phyloP scores from a whole-genome alignment of 2,888 invertebrate genomes.

The Salticus scenicus region DNA sequence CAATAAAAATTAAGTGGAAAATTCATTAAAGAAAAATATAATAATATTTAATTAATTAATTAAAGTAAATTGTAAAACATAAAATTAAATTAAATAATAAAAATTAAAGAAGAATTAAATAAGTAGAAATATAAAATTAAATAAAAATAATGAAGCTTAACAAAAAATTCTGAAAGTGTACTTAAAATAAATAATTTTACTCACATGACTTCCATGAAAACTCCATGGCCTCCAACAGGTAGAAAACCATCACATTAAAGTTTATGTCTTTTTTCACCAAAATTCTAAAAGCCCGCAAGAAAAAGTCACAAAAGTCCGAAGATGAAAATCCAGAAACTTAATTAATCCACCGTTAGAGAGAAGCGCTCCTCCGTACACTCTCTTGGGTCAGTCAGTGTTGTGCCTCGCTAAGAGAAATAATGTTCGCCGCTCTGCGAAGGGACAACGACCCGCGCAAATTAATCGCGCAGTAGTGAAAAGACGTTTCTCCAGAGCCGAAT shows the following conservation, averaged over 20 bases:
- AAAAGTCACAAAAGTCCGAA: background rate
- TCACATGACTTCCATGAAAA: background rate
- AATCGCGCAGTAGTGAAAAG: conserved; percentile 21
- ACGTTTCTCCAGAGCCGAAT: background rate
- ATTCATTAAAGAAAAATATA: no score
- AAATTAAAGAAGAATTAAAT: no score
- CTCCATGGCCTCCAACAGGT: background rate
- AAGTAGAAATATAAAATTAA: no score
- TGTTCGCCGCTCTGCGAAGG: conserved; percentile 2
- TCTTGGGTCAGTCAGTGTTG: conserved; percentile 8
- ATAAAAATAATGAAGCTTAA: no score
- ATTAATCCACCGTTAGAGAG: conserved; percentile 10
- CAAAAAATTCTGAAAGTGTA: no score
- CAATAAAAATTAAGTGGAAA: no score
- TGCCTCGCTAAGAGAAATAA: background rate
- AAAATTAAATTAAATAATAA: no score
- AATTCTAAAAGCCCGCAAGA: background rate
- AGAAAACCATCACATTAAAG: background rate
- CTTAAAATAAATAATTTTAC: no score
- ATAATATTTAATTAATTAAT: no score
- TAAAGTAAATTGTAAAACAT: no score
- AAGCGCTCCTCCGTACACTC: background rate
- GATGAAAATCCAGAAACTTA: background rate
- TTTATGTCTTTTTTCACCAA: background rate
- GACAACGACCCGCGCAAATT: conserved; percentile 49